Evolutionary conservation across 2,888 invertebrate species (phyloP), one percentile per base, ranked within the genome.

Genomic region (Rhagium mordax): DNA sequence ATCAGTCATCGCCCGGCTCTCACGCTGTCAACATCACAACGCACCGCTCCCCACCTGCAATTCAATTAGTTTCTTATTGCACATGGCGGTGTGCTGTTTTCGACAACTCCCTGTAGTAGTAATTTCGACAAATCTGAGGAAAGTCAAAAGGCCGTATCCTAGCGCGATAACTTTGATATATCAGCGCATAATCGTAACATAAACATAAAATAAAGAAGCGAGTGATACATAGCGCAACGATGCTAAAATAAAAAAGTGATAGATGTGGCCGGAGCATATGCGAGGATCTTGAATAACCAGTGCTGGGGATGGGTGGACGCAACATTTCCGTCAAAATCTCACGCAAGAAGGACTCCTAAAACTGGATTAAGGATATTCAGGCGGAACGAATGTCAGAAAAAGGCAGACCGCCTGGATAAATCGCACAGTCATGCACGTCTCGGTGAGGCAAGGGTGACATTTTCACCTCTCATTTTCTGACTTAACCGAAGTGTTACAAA

Each of bases 321-420:
- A 55, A 64, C 74, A 55, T 64, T 71, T 68, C 33, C 60, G 27
- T 53, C 53, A 64, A 67, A 69, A 69, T 74, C 57, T 64, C 60
- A 72, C 60, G 72, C 60, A 67, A 70, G 67, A 74, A 41, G 67
- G 49, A 62, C 33, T 53, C 64, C 55, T 72, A 61, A 64, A 71
- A 71, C 71, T 74, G 68, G 75, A 75, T 75, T 71, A 75, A 15
- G 59, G 49, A 41, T 29, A 53, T 53, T 67, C 71, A 18, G 20
- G 67, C 53, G 70, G 41, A 72, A 72, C 65, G 55, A 71, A 74
- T 68, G 29, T 33, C 57, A 57, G 48, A 29, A 47, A 53, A 66
- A 61, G 29, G 53, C 53, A 53, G 57, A 74, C 67, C 68, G 74
- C 33, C 55, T 18, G 68, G 65, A 15, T 51, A 66, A 53, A 72